Conservation (phyloP, 2,888 invertebrate genomes). For the Nomada lathburiana region DNA sequence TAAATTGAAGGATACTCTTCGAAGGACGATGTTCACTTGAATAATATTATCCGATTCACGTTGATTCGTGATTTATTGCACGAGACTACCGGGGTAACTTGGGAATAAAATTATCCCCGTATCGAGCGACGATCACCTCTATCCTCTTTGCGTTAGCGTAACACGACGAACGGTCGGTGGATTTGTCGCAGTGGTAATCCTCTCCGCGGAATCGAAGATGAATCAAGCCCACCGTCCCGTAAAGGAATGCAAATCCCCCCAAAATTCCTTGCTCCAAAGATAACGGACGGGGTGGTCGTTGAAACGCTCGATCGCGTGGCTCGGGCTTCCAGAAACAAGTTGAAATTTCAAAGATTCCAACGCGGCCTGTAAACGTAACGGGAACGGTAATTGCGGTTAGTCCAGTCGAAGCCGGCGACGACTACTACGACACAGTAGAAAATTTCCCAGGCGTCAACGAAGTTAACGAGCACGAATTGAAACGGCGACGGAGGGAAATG, state of each 20-base stretch:
- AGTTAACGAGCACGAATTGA: slow-evolving; percentile 60
- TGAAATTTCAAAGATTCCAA: slow-evolving; percentile 62
- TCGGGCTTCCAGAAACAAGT: slow-evolving; percentile 45
- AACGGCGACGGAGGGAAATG: slow-evolving; percentile 9
- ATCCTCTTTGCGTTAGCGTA: neutral
- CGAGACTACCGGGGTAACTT: neutral
- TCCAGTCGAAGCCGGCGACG: slow-evolving; percentile 17
- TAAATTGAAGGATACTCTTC: too few species aligned
- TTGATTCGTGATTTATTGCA: neutral
- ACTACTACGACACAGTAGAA: slow-evolving; percentile 49
- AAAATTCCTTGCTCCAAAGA: slow-evolving; percentile 46
- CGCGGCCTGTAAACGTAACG: slow-evolving; percentile 45
- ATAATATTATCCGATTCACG: neutral
- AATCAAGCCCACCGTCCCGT: slow-evolving; percentile 46
- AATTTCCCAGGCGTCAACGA: slow-evolving; percentile 60
- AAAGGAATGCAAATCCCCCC: slow-evolving; percentile 62
- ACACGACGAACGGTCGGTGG: slow-evolving; percentile 19
- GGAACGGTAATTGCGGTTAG: slow-evolving; percentile 57
- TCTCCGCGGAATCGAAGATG: slow-evolving; percentile 54
- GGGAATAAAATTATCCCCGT: neutral
- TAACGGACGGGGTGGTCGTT: slow-evolving; percentile 51
- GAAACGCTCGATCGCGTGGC: slow-evolving; percentile 54
- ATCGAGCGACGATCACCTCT: neutral
- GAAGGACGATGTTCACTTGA: neutral
- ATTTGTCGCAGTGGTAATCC: slow-evolving; percentile 63